Percentiles rank a stretch among this genome's conserved stretches.
Conservation (phyloP, 2,888 invertebrate species). For the Rhamnusium bicolor region DNA sequence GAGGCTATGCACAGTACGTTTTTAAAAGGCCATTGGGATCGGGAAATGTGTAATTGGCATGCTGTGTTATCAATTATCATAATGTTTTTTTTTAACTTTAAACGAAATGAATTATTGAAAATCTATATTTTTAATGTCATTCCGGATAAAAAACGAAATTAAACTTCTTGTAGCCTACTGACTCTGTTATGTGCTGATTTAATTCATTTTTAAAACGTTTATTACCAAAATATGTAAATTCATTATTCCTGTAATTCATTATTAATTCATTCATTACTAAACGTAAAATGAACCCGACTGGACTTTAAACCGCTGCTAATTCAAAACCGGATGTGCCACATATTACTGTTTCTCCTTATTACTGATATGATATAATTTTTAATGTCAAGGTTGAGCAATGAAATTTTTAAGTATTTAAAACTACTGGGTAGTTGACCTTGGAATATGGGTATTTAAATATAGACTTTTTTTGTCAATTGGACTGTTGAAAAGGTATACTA, state of each 20-base stretch:
- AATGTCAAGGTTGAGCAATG: background rate
- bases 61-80: too few relatives aligned
- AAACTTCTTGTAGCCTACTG: background rate
- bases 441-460: background rate
- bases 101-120: too few relatives aligned
- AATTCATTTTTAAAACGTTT: background rate
- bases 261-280: background rate
- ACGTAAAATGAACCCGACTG: background rate
- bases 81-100: too few relatives aligned
- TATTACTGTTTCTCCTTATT: background rate
- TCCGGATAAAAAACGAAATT: background rate
- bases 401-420: background rate
- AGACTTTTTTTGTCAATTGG: background rate
- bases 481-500: too few relatives aligned
- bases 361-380: constrained; percentile 1
- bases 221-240: background rate
- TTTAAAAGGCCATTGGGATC: too few relatives aligned
- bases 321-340: background rate
- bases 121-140: too few relatives aligned
- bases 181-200: background rate
- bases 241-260: background rate
- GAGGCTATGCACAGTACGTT: too few relatives aligned
- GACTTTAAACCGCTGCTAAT: background rate
- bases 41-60: too few relatives aligned
- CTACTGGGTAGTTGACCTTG: background rate